These are phyloP conservation scores for Huso huso DNA, from an alignment of 2,797 vertebrate species.

Conservation along the genomic window DNA sequence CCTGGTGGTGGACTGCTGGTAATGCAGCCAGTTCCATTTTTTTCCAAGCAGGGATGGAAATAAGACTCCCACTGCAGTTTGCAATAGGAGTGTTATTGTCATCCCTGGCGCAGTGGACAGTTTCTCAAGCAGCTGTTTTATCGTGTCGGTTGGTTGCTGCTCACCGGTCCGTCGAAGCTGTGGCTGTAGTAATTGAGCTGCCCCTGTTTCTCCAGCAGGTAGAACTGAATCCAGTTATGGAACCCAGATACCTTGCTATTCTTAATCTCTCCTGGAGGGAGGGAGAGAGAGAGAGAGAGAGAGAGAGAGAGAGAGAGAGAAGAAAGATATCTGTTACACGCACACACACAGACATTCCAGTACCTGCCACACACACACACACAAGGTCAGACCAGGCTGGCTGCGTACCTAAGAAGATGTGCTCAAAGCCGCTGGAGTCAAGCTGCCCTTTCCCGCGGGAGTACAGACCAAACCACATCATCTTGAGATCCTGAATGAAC, in stretches of 20 bases:
- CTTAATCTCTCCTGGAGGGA: constrained; percentile 77
- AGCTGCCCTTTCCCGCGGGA: constrained; percentile 52
- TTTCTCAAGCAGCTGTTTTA: neutral
- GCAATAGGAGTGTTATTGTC: constrained; percentile 6
- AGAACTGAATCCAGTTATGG: constrained; percentile 95
- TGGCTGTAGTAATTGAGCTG: constrained; percentile 82
- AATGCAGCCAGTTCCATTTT: neutral
- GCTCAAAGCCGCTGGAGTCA: constrained; percentile 92
- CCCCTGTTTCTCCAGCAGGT: constrained; percentile 71
- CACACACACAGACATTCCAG: too few species aligned
- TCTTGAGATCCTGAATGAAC: constrained; percentile 71
- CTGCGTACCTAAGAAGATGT: constrained; percentile 78
- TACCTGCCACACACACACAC: too few species aligned
- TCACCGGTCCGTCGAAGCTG: constrained; percentile 80
- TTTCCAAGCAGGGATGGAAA: neutral
- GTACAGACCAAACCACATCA: constrained; percentile 97
- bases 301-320: neutral
- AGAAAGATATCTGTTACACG: neutral
- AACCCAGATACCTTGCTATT: constrained; percentile 74
- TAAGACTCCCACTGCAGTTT: neutral
- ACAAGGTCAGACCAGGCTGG: neutral
- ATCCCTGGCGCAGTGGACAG: neutral
- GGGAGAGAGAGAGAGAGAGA: constrained; percentile 23
- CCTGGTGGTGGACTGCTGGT: neutral
- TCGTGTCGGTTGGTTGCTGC: constrained; percentile 17